phyloP scores from a whole-genome alignment of 1,140 invertebrate species.

The Micrasema longulum region DNA sequence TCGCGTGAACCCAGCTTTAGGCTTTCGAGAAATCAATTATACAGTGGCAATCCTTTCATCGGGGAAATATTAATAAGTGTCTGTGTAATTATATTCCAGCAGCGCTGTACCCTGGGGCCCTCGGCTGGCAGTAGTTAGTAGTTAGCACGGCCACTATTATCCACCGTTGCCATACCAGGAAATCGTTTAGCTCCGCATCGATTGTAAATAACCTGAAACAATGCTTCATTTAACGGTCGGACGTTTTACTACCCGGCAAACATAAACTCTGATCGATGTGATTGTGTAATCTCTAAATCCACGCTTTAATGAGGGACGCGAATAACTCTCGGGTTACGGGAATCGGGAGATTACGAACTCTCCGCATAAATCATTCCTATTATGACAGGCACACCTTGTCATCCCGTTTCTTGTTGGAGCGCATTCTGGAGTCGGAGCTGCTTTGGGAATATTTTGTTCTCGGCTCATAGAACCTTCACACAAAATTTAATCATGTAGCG shows the following conservation, averaged over 20 bases:
- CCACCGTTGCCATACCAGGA: constrained; percentile 37
- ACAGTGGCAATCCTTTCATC: constrained; percentile 16
- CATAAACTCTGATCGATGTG: constrained; percentile 43
- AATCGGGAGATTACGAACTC: constrained; percentile 9
- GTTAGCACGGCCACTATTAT: not conserved
- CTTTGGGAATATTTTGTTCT: too few relatives aligned
- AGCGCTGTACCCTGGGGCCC: not conserved
- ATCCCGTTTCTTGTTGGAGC: too few relatives aligned
- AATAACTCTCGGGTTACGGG: constrained; percentile 39
- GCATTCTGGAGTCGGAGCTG: not conserved
- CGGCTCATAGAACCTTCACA: too few relatives aligned
- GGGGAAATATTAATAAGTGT: constrained; percentile 23
- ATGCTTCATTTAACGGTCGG: constrained; percentile 49
- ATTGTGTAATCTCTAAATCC: constrained; percentile 46
- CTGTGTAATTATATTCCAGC: constrained; percentile 24
- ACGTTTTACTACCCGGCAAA: constrained; percentile 46
- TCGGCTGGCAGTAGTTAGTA: not conserved
- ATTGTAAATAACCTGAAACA: constrained; percentile 47
- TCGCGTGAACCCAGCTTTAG: too few relatives aligned
- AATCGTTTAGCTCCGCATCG: constrained; percentile 39
- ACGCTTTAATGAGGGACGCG: constrained; percentile 38
- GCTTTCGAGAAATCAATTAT: constrained; percentile 9
- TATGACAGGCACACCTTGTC: constrained; percentile 14
- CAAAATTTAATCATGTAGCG: too few relatives aligned
- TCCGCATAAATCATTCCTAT: constrained; percentile 42